Evolutionary conservation across 2,888 invertebrate species (phyloP), one percentile per base, ranked within the genome.

Genomic region (Schrankia costaestrigalis): DNA sequence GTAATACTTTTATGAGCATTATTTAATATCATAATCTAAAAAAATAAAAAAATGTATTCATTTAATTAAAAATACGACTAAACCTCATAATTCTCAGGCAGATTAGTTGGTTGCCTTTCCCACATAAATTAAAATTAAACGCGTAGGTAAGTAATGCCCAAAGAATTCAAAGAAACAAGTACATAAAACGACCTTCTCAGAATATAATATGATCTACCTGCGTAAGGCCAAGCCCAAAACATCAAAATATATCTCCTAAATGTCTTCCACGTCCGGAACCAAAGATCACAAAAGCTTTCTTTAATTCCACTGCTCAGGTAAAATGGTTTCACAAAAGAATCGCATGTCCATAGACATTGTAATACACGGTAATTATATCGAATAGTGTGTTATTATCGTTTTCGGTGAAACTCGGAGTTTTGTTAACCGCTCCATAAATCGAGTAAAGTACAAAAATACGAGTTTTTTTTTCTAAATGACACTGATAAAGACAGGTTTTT

Each of bases 221-320:
- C 38, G 35, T 38, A 37, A 39, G 40, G 36, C 51, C 41, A 39
- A 46, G 56, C 58, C 48, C 48, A 44, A 40, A 41, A 48, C 42
- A 50, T 46, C 40, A 54, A 61, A 55, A 50, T 49, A 52, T 40
- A 40, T 42, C 39, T 45, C 35, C 44, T 36, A 37, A 50, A 51
- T 42, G 36, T 35, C 19, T 29, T 38, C 45, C 49, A 44, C 32
- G 35, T 36, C 53, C 61, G 56, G 60, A 67, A 64, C 62, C 60
- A 66, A 50, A 63, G 64, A 67, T 71, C 35, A 56, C 56, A 73
- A 72, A 64, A 44, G 63, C 51, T 57, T 57, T 60, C 53, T 64
- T 53, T 42, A 51, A 52, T 72, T 74, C 74, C 71, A 31, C 37
- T 29, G 41, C 46, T 40, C 74, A 77, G 78, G 76, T 75, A 23